phyloP scores from a whole-genome alignment of 2,888 invertebrate genomes.

The Spodoptera littoralis region DNA sequence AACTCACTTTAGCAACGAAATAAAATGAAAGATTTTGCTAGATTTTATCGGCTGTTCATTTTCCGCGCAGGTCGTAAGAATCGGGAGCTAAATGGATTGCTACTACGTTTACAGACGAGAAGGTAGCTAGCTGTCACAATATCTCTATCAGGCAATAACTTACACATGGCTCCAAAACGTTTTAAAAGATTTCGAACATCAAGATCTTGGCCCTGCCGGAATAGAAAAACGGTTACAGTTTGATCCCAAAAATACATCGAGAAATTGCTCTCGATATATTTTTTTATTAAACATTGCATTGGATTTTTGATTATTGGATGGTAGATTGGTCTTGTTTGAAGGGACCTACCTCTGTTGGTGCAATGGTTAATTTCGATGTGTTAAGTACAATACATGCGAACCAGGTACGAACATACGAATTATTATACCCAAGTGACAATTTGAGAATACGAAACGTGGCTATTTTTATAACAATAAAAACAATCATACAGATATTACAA shows the following conservation, averaged over 20 bases:
- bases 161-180: constrained; percentile 46
- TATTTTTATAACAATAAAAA: no score
- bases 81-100: constrained; percentile 49
- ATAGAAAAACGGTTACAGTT: constrained; percentile 35
- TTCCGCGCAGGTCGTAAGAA: constrained; percentile 47
- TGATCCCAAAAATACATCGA: constrained; percentile 7
- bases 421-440: no score
- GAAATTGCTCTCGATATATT: constrained; percentile 8
- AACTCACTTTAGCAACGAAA: constrained; percentile 7
- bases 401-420: no score
- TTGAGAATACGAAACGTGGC: no score
- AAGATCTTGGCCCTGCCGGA: constrained; percentile 15
- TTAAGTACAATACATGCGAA: no score
- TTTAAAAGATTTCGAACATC: constrained; percentile 52
- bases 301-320: no score
- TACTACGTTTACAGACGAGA: constrained; percentile 45
- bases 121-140: constrained; percentile 50
- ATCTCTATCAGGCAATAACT: constrained; percentile 52
- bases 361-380: no score
- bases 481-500: no score
- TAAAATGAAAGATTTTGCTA: constrained; percentile 17
- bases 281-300: no score
- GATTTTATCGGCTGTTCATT: constrained; percentile 46
- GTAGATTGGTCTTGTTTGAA: no score
- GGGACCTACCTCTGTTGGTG: no score